phyloP scores from a whole-genome alignment of 2,113 vertebrate species.

The Diglossa brunneiventris region DNA sequence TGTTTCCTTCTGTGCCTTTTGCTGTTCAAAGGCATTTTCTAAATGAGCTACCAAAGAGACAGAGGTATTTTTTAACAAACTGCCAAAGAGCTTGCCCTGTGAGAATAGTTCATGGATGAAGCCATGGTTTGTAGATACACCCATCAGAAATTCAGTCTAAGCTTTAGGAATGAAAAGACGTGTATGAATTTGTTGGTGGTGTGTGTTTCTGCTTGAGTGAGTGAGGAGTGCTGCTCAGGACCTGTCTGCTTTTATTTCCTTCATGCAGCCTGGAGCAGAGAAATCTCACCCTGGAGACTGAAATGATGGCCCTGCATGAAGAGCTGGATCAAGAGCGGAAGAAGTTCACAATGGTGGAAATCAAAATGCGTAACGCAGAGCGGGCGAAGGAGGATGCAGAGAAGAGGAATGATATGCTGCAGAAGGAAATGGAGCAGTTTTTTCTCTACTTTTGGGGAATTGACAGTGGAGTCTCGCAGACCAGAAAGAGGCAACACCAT shows the following conservation, averaged over 20 bases:
- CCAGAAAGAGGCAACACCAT: slow-evolving; percentile 89
- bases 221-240: background rate
- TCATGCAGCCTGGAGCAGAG: slow-evolving; percentile 88
- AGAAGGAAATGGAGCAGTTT: slow-evolving; percentile 99
- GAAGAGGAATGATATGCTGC: slow-evolving; percentile 94
- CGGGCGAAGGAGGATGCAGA: slow-evolving; percentile 95
- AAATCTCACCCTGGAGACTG: slow-evolving; percentile 89
- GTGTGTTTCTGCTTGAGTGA: background rate
- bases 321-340: slow-evolving; percentile 97
- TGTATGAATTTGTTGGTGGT: background rate
- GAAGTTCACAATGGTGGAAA: slow-evolving; percentile 99
- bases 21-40: background rate
- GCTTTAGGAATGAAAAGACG: background rate
- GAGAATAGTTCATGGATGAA: background rate
- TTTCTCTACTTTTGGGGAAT: slow-evolving; percentile 94
- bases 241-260: background rate
- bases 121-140: background rate
- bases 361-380: slow-evolving; percentile 96
- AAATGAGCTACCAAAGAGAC: background rate
- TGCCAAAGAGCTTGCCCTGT: background rate
- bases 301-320: slow-evolving; percentile 89
- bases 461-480: slow-evolving; percentile 89
- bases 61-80: background rate
- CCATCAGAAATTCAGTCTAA: background rate
- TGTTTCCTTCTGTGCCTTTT: background rate